Percentiles rank a stretch among this genome's conserved stretches.
phyloP scores from a whole-genome alignment of 2,888 invertebrate species.

The Incurvaria masculella region DNA sequence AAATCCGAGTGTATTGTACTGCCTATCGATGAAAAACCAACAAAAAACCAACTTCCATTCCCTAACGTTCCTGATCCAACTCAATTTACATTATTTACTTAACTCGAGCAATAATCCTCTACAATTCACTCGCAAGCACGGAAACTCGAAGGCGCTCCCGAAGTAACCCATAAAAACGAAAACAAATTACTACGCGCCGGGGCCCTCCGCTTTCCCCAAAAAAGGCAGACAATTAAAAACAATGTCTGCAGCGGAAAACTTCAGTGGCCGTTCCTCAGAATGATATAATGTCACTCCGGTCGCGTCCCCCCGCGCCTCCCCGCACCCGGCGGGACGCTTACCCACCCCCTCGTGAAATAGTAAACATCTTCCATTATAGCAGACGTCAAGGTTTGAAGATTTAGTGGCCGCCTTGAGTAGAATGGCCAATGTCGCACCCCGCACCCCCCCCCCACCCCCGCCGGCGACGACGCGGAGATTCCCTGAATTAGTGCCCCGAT shows the following conservation, averaged over 20 bases:
- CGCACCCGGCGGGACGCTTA: neutral
- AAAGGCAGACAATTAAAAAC: neutral
- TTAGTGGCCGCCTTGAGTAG: no score
- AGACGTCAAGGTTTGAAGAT: no score
- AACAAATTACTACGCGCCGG: neutral
- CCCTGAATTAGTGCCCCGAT: no score
- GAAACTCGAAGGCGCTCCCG: neutral
- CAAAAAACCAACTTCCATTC: no score
- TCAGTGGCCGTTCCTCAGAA: neutral
- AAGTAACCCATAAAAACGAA: neutral
- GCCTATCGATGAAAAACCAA: no score
- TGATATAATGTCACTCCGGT: neutral
- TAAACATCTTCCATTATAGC: conserved; percentile 10
- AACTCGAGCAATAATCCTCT: no score
- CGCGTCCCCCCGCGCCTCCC: neutral
- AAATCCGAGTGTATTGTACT: no score
- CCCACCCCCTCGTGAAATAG: conserved; percentile 2
- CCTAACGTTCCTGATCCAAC: no score
- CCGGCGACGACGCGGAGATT: no score
- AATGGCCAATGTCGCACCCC: no score
- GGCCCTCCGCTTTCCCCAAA: neutral
- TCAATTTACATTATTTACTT: neutral
- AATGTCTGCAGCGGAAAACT: neutral
- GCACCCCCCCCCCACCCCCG: no score
- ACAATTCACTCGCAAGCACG: neutral